phyloP scores from a whole-genome alignment of 1,140 invertebrate species.

The Leguminivora glycinivorella region DNA sequence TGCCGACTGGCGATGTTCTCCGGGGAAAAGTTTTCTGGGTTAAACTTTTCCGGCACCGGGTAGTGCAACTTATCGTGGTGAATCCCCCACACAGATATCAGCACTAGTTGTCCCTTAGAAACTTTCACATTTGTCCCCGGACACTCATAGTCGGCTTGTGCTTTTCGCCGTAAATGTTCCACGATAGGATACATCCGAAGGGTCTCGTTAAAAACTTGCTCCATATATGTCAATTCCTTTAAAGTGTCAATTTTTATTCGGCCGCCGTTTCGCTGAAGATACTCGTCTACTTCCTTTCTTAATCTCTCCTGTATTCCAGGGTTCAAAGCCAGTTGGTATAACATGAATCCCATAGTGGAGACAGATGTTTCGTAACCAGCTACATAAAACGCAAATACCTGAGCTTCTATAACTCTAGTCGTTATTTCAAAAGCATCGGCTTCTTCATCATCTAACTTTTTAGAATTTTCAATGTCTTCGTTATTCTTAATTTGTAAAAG shows the following conservation, averaged over 20 bases:
- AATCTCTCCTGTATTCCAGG: slow-evolving; percentile 64
- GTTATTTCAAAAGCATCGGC: slow-evolving; percentile 38
- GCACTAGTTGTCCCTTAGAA: slow-evolving; percentile 57
- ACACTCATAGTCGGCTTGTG: slow-evolving; percentile 77
- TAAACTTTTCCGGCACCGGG: slow-evolving; percentile 77
- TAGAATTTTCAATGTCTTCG: slow-evolving; percentile 29
- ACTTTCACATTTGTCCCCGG: slow-evolving; percentile 72
- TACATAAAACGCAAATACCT: slow-evolving; percentile 61
- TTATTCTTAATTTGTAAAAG: slow-evolving; percentile 48
- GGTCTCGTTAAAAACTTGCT: slow-evolving; percentile 68
- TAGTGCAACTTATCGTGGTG: slow-evolving; percentile 46
- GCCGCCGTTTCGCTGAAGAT: slow-evolving; percentile 61
- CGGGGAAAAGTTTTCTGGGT: slow-evolving; percentile 78
- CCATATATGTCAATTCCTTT: slow-evolving; percentile 70
- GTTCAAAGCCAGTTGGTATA: slow-evolving; percentile 66
- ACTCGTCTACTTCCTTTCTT: slow-evolving; percentile 53
- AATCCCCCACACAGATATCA: slow-evolving; percentile 39
- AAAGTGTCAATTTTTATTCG: slow-evolving; percentile 64
- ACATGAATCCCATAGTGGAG: slow-evolving; percentile 41
- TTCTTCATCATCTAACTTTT: not conserved
- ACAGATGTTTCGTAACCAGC: slow-evolving; percentile 59
- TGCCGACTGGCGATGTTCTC: slow-evolving; percentile 64
- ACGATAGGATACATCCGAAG: slow-evolving; percentile 81
- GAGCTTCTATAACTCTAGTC: slow-evolving; percentile 54
- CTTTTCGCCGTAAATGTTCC: slow-evolving; percentile 74